These are phyloP conservation scores for Alitta virens DNA, from an alignment of 2,888 invertebrate genomes.

Conservation along the genomic window DNA sequence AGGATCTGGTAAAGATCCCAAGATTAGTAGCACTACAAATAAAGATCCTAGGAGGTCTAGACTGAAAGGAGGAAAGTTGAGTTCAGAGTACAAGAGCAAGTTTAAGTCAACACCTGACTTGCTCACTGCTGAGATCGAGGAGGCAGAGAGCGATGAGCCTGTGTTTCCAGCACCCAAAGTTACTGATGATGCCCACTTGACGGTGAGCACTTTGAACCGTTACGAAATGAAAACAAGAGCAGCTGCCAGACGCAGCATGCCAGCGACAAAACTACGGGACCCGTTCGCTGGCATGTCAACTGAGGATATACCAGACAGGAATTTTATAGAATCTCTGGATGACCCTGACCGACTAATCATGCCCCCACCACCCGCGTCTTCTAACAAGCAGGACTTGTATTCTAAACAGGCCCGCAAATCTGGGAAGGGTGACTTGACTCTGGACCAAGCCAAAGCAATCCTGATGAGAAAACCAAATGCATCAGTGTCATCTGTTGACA, in stretches of 20 bases:
- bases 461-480: background rate
- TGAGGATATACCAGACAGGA: background rate
- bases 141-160: background rate
- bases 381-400: background rate
- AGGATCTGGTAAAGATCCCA: background rate
- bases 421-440: background rate
- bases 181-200: constrained; percentile 6
- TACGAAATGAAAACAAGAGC: background rate
- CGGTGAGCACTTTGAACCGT: background rate
- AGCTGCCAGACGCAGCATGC: constrained; percentile 14
- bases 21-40: background rate
- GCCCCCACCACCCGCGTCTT: constrained; percentile 3
- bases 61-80: constrained; percentile 3
- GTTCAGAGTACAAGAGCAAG: constrained; percentile 9
- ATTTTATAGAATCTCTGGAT: background rate
- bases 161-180: constrained; percentile 3
- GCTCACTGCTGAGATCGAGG: background rate
- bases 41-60: background rate
- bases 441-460: constrained; percentile 14
- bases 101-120: constrained; percentile 21
- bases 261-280: constrained; percentile 1
- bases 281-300: background rate
- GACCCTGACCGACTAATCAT: background rate
- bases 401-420: background rate
- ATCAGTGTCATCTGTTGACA: background rate